Base-by-base conservation (phyloP, 1,140 invertebrate genomes). In the Lethrus apterus region DNA sequence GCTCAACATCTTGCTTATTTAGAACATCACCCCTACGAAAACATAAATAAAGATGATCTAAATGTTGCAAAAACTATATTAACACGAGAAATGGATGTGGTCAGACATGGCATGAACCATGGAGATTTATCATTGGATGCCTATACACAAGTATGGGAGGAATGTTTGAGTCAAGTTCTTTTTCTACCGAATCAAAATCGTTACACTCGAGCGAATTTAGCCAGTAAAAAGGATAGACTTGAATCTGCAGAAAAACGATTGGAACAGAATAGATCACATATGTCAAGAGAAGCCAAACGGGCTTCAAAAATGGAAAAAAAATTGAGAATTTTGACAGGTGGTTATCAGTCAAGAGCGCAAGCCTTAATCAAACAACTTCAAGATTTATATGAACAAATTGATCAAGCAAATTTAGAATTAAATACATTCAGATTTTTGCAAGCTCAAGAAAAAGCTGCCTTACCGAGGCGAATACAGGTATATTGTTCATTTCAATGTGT, bases 241-340 rank as follows among this genome's bases (percentile, higher is more conserved):
- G 93, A 98, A 69, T 93, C 91, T 0, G 78, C 85, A 0, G 92
- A 97, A 62, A 93, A 95, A 60, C 74, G 86, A 54, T 70, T 98
- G 4, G 93, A 98, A 68, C 85, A 86, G 62, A 98, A 98, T 70
- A 75, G 93, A 56, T 79, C 77, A 41, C 90, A 94, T 61, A 98
- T 98, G 94, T 87, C 87, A 7, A 85, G 83, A 50, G 92, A 97
- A 71, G 93, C 93, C 0, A 98, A 97, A 71, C 80, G 85, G 47
- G 96, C 94, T 35, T 89, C 88, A 0, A 99, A 98, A 73, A 84
- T 97, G 73, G 96, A 99, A 67, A 98, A 98, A 65, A 98, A 97
- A 71, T 70, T 99, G 1, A 88, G 93, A 71, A 87, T 98, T 40
- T 72, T 98, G 1, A 88, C 94, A 10, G 93, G 84, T 19, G 89